phyloP scores from a whole-genome alignment of 2,888 invertebrate genomes.

The Melanophora roralis region DNA sequence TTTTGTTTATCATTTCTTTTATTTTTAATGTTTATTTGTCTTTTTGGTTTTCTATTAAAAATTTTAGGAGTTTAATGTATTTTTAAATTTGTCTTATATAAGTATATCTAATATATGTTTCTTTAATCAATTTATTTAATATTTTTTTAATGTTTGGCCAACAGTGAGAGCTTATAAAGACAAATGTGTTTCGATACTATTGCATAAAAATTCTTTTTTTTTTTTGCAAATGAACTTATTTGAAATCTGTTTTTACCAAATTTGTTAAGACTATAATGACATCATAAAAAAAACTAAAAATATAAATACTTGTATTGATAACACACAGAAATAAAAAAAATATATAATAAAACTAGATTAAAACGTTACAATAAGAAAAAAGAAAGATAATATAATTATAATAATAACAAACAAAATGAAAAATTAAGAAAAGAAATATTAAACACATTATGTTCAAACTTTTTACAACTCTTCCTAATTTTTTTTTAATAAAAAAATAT shows the following conservation, averaged over 20 bases:
- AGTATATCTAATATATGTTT: conserved; percentile 56
- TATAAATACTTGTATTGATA: no score
- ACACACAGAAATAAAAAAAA: no score
- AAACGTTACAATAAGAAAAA: conserved; percentile 11
- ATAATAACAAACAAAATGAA: conserved; percentile 24
- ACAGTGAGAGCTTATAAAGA: conserved; percentile 64
- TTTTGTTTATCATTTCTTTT: no score
- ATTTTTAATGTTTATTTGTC: conserved; percentile 27
- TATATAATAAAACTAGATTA: conserved; percentile 8
- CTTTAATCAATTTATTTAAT: conserved; percentile 35
- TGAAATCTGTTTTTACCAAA: no score
- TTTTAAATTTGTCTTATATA: conserved; percentile 1
- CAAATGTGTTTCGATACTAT: neutral
- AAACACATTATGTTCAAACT: conserved; percentile 1
- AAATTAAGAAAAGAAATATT: no score
- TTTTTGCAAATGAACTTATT: no score
- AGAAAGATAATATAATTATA: neutral
- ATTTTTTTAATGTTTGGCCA: conserved; percentile 66
- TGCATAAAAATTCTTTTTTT: no score
- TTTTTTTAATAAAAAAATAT: neutral
- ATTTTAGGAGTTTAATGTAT: conserved; percentile 12
- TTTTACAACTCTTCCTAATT: neutral
- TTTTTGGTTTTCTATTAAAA: conserved; percentile 23
- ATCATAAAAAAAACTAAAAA: no score
- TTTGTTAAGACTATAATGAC: no score